Base-by-base conservation (phyloP, 64 coral and sea anemone species). In the Hydrozoanthus tunicans region DNA sequence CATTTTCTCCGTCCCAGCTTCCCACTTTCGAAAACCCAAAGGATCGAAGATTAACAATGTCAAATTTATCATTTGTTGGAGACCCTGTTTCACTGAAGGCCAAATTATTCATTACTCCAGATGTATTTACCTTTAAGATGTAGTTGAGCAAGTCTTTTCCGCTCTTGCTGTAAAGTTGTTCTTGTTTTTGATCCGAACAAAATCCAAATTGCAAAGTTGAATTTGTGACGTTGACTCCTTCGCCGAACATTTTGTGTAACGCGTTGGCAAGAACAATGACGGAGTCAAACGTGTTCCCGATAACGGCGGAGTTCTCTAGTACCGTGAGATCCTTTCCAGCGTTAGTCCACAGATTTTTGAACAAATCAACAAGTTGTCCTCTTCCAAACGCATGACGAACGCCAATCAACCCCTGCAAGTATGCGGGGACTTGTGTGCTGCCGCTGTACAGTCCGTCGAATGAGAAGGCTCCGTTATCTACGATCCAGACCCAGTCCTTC, bases 1-100 rank as follows among this genome's bases (percentile, higher is more conserved):
- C 76, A 13, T 74, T 73, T 10, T 51, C 53, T 43, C 53, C 17
- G 86, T 77, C 76, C 95, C 95, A 96, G 58, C 57, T 78, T 5
- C 82, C 95, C 3, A 96, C 95, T 58, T 91, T 91, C 15, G 85
- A 61, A 56, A 96, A 96, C 6, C 92, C 95, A 91, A 67, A 96
- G 1, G 92, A 82, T 4, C 95, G 92, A 32, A 96, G 53, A 91
- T 96, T 96, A 11, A 96, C 92, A 68, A 93, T 89, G 53, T 93
- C 95, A 91, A 96, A 96, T 24, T 17, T 78, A 12, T 71, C 89
- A n/a, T 43, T 32, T 1, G 89, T 27, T 12, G 95, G 95, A 69
- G 89, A 91, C 54, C 89, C 86, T n/a, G 70, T 81, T 15, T 17
- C 6, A 89, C 59, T 90, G 14, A 96, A 96, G 6, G n/a, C 57